Evolutionary conservation across 2,888 invertebrate genomes (phyloP), one percentile per base, ranked within the genome.

Genomic region (Catocala fraxini): DNA sequence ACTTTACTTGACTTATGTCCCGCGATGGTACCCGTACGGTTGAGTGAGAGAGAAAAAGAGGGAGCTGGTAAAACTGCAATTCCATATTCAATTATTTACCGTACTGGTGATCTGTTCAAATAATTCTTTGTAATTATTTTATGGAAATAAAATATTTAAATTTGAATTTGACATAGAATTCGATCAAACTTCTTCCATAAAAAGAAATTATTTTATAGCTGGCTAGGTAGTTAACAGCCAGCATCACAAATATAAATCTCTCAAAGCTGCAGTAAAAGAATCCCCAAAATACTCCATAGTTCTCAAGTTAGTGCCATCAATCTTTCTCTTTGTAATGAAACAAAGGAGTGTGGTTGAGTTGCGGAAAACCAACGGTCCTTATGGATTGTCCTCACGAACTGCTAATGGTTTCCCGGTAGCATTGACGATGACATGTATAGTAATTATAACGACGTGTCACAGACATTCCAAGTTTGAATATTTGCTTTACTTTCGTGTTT

Each of bases 401-500:
- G 66, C 59, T 82, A 83, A 86, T 86, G 82, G 84, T 80, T 83
- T 85, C 80, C 82, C 82, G 67, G 75, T 79, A 65, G 59, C 77
- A 77, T 79, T 83, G 80, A 79, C 68, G 70, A 77, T 75, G 74
- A 74, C 73, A 72, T 73, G 72, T 77, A 67, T 70, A 77, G 73
- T 75, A 76, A 77, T 77, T 77, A 68, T 68, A 64, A 74, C 61
- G 66, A 70, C 55, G 60, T 63, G 56, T 13, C 48, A 48, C 49
- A 25, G 62, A 42, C 25, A 34, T 60, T 42, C 15, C 25, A 10
- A 12, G 0, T 11, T 33, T 11, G 43, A 9, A 53, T 53, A 12
- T 45, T 45, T 45, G 35, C 9, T 39, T 39, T 7, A 7, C 4
- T 39, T 39, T 39, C 2, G 35, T 9, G 35, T 39, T 39, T 39